Evolutionary conservation across 1,140 invertebrate genomes (phyloP).

Genomic region (Drosophila virilis): DNA sequence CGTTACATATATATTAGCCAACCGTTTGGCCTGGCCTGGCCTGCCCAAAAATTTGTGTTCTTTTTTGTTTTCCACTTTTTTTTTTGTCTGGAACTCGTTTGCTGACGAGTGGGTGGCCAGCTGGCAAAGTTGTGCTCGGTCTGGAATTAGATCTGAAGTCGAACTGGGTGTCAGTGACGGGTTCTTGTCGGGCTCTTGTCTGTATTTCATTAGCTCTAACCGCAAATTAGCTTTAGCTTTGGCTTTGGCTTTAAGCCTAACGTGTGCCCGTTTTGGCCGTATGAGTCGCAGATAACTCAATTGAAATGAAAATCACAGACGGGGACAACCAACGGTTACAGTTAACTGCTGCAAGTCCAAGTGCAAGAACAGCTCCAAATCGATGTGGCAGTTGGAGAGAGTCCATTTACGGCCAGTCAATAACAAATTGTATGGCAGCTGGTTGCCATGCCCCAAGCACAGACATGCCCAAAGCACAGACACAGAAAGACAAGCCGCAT

Average conservation of each 20-base stretch:
- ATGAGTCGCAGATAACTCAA: constrained; percentile 67
- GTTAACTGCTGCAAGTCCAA: constrained; percentile 46
- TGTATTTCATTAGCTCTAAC: constrained; percentile 68
- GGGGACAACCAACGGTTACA: constrained; percentile 48
- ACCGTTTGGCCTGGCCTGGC: constrained; percentile 28
- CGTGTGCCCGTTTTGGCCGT: constrained; percentile 38
- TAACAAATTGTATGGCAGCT: constrained; percentile 64
- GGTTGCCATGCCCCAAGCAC: constrained; percentile 50
- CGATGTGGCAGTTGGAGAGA: constrained; percentile 12
- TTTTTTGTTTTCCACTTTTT: neutral
- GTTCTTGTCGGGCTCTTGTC: constrained; percentile 11
- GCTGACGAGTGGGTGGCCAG: constrained; percentile 70
- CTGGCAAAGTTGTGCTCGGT: constrained; percentile 26
- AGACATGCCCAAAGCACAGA: constrained; percentile 3
- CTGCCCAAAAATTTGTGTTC: constrained; percentile 55
- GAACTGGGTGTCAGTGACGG: constrained; percentile 18
- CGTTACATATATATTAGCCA: constrained; percentile 79
- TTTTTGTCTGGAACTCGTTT: constrained; percentile 56
- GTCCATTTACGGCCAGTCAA: constrained; percentile 56
- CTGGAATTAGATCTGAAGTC: constrained; percentile 8
- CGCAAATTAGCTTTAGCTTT: constrained; percentile 62
- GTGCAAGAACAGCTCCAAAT: constrained; percentile 10
- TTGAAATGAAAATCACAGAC: constrained; percentile 78
- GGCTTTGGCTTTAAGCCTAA: constrained; percentile 4
- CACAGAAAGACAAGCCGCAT: constrained; percentile 37